Percentiles rank a stretch among this genome's conserved stretches.
These are phyloP conservation scores for Leptoteleia sp. DNA, from an alignment of 1,140 invertebrate species.

Conservation along the genomic window DNA sequence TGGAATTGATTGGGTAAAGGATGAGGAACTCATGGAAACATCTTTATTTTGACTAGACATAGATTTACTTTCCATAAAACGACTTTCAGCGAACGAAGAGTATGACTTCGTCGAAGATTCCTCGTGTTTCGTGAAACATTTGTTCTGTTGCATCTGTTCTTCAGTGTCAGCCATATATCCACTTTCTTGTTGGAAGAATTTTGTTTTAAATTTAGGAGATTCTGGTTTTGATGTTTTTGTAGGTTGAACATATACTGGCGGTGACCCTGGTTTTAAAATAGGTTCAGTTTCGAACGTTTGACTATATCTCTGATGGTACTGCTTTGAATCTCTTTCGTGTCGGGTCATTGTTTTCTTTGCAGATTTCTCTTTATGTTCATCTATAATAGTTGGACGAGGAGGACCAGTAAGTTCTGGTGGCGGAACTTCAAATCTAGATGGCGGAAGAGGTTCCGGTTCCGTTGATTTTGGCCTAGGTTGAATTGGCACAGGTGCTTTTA, in stretches of 20 bases:
- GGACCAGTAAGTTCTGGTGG: slow-evolving; percentile 80
- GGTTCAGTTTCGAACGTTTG: slow-evolving; percentile 69
- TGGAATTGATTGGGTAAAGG: slow-evolving; percentile 58
- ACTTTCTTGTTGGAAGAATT: slow-evolving; percentile 82
- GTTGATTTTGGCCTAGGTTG: slow-evolving; percentile 81
- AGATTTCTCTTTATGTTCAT: slow-evolving; percentile 68
- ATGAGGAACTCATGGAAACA: slow-evolving; percentile 55
- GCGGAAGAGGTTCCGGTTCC: slow-evolving; percentile 83
- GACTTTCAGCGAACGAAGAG: slow-evolving; percentile 73
- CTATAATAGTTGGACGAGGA: slow-evolving; percentile 77
- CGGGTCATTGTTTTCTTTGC: slow-evolving; percentile 71
- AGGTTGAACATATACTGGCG: slow-evolving; percentile 81
- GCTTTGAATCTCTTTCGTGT: slow-evolving; percentile 71
- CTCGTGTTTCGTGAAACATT: slow-evolving; percentile 73
- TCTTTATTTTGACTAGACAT: slow-evolving; percentile 73
- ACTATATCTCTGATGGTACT: slow-evolving; percentile 71
- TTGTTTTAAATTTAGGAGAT: slow-evolving; percentile 83
- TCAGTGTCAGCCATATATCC: slow-evolving; percentile 89
- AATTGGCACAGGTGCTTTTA: slow-evolving; percentile 80
- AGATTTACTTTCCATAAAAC: slow-evolving; percentile 74
- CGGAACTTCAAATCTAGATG: slow-evolving; percentile 82
- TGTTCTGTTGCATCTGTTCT: slow-evolving; percentile 78
- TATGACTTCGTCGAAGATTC: slow-evolving; percentile 71
- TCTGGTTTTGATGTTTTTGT: slow-evolving; percentile 79
- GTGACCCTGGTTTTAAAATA: slow-evolving; percentile 81